Evolutionary conservation across 2,113 vertebrate species (phyloP), one percentile per base, ranked within the genome.

Genomic region (Argyrosomus japonicus): DNA sequence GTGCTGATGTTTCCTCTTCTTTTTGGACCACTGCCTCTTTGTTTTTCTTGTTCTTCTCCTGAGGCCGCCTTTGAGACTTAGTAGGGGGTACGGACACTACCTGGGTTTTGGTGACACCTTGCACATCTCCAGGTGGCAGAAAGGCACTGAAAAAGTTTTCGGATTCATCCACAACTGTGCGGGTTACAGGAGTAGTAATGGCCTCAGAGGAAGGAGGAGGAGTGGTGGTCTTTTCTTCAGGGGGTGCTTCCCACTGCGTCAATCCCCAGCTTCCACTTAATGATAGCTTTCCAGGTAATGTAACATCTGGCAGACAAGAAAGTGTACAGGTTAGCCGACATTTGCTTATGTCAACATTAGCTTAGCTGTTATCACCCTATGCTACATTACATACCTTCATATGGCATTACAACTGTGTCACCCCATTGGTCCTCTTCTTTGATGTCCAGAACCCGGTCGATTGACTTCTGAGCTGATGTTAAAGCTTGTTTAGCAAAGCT

Each of bases 91-190:
- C 97, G 54, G 97, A 99, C 53, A 99, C 98, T 63, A 99, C 97
- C 27, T 95, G 91, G 78, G 92, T 91, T 90, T 94, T 95, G 77
- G 94, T 92, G 72, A 95, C 91, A 21, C 81, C 91, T 78, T 96
- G 97, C 27, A 86, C 92, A 0, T 99, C 97, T 15, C 94, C 87
- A 0, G 96, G 89, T 32, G 97, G 88, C 67, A 99, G 94, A 93
- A 99, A 99, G 96, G 96, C 96, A 97, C 96, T 97, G 88, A 99
- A 99, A 94, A 99, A 99, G 89, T 94, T 98, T 81, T 99, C 98
- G 0, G 97, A 97, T 84, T 99, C 99, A 88, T 99, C 99, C 43
- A 99, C 96, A 7, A 99, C 96, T 0, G 95, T 98, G 82, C 99
- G 96, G 75, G 96, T 97, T 79, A 99, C 97, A 0, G 99, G 99